phyloP scores from a whole-genome alignment of 2,888 invertebrate species.

The Cephonodes hylas region DNA sequence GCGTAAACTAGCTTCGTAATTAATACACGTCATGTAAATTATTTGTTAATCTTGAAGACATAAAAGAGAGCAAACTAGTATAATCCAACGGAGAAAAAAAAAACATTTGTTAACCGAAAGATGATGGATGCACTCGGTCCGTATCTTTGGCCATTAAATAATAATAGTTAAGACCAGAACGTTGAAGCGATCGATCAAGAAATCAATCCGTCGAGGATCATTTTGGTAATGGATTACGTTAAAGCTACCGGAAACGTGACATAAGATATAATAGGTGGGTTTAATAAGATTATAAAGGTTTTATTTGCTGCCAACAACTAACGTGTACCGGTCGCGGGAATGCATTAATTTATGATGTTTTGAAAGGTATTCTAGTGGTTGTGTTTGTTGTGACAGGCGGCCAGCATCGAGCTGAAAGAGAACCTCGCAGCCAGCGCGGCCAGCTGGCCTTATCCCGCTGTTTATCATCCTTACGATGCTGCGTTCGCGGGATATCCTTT shows the following conservation, averaged over 20 bases:
- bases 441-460: slow-evolving; percentile 94
- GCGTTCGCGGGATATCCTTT: slow-evolving; percentile 96
- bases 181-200: slow-evolving; percentile 72
- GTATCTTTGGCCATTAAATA: slow-evolving; percentile 76
- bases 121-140: slow-evolving; percentile 70
- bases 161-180: slow-evolving; percentile 72
- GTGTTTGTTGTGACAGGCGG: slow-evolving; percentile 82
- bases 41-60: slow-evolving; percentile 46
- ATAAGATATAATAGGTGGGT: slow-evolving; percentile 33
- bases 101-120: slow-evolving; percentile 65
- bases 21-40: slow-evolving; percentile 26
- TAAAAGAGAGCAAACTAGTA: slow-evolving; percentile 52
- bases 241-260: slow-evolving; percentile 67
- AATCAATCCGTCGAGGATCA: slow-evolving; percentile 70
- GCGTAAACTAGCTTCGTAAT: not conserved
- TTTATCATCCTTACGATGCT: slow-evolving; percentile 96
- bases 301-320: slow-evolving; percentile 30
- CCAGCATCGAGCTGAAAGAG: slow-evolving; percentile 93
- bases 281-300: slow-evolving; percentile 29
- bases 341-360: slow-evolving; percentile 8
- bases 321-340: slow-evolving; percentile 17
- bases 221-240: slow-evolving; percentile 70
- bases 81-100: slow-evolving; percentile 48
- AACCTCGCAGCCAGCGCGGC: slow-evolving; percentile 91
- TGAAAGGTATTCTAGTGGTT: slow-evolving; percentile 12